These are phyloP conservation scores for Brassicogethes aeneus DNA, from an alignment of 2,888 invertebrate genomes.

Conservation along the genomic window DNA sequence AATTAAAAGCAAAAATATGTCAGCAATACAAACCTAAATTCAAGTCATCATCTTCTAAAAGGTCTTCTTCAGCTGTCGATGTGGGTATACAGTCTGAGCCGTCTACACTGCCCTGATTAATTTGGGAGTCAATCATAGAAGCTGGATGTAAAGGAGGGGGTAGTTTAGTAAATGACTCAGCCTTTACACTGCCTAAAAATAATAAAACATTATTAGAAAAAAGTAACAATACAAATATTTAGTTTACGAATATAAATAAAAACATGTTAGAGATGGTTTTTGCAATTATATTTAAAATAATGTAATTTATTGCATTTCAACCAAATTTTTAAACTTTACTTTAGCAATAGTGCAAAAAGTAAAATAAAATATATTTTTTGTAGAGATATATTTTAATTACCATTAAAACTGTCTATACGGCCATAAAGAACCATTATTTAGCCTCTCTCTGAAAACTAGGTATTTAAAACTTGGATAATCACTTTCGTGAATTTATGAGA, in stretches of 20 bases:
- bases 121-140: slow-evolving; percentile 33
- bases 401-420: no score
- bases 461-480: no score
- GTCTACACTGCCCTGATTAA: slow-evolving; percentile 20
- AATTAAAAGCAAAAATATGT: no score
- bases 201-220: slow-evolving; percentile 1
- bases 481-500: no score
- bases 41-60: slow-evolving; percentile 20
- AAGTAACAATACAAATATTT: slow-evolving; percentile 7
- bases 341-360: no score
- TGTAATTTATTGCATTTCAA: no score
- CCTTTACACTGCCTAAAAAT: slow-evolving; percentile 40
- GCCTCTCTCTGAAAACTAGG: no score
- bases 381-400: no score
- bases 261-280: neutral
- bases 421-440: no score
- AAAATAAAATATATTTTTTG: no score
- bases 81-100: slow-evolving; percentile 30
- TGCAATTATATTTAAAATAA: neutral
- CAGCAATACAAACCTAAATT: no score
- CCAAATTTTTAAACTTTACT: no score
- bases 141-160: slow-evolving; percentile 40
- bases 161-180: slow-evolving; percentile 43
- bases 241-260: slow-evolving; percentile 7
- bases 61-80: slow-evolving; percentile 26